Percentiles rank a stretch among this genome's conserved stretches.
phyloP scores from a whole-genome alignment of 2,113 vertebrate genomes.

The Oncorhynchus tshawytscha region DNA sequence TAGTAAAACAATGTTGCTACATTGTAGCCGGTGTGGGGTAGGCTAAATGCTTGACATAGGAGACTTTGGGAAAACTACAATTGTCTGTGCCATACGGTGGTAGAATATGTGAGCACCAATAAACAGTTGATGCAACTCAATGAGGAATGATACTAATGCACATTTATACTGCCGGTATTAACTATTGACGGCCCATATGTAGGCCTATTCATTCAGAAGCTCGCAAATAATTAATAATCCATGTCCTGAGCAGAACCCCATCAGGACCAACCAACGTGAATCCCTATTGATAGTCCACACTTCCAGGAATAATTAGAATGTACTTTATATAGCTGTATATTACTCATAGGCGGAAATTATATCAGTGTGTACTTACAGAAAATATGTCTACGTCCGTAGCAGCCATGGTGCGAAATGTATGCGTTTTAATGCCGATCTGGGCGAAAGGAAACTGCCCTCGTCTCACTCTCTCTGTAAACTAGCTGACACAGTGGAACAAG shows the following conservation, averaged over 20 bases:
- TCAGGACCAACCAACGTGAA: constrained; percentile 11
- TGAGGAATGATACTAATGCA: too few relatives aligned
- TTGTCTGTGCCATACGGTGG: too few relatives aligned
- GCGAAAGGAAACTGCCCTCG: constrained; percentile 59
- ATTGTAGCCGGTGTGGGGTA: background rate
- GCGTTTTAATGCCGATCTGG: constrained; percentile 43
- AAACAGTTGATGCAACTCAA: too few relatives aligned
- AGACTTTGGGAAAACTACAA: too few relatives aligned
- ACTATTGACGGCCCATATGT: background rate
- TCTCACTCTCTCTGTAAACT: constrained; percentile 63
- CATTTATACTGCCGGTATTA: too few relatives aligned
- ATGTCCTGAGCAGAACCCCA: constrained; percentile 8
- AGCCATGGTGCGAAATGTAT: constrained; percentile 81
- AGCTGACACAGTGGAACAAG: constrained; percentile 53
- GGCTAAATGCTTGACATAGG: too few relatives aligned
- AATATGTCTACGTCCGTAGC: constrained; percentile 87
- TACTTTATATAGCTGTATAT: background rate
- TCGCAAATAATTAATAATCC: background rate
- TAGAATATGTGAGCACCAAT: too few relatives aligned
- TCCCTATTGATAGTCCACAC: background rate
- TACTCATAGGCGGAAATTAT: background rate
- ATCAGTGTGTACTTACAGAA: constrained; percentile 74
- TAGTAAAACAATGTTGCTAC: background rate
- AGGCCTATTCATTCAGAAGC: background rate
- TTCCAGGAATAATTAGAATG: background rate